phyloP scores from a whole-genome alignment of 1,140 invertebrate genomes.

The Caenorhabditis elegans region WBcel235 BX284604.4:8738001-8738500 shows the following conservation, averaged over 20 bases:
- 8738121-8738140: neutral
- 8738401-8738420: slow-evolving; percentile 4
- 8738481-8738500: neutral
- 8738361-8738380: neutral
- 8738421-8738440: neutral
- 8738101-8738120: too few relatives aligned
- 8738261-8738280: neutral
- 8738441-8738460: neutral
- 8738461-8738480: neutral
- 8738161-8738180: neutral
- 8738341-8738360: too few relatives aligned
- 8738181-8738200: neutral
- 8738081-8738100: neutral
- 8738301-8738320: too few relatives aligned
- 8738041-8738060: too few relatives aligned
- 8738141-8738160: neutral
- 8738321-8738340: too few relatives aligned
- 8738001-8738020: too few relatives aligned
- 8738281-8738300: too few relatives aligned
- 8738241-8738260: neutral
- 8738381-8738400: neutral
- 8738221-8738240: neutral
- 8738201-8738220: neutral
- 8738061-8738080: too few relatives aligned
- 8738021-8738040: too few relatives aligned